These are phyloP conservation scores for Microctenopoma stevenorrisi DNA, from an alignment of 2,797 vertebrate species.

Conservation along the genomic window DNA sequence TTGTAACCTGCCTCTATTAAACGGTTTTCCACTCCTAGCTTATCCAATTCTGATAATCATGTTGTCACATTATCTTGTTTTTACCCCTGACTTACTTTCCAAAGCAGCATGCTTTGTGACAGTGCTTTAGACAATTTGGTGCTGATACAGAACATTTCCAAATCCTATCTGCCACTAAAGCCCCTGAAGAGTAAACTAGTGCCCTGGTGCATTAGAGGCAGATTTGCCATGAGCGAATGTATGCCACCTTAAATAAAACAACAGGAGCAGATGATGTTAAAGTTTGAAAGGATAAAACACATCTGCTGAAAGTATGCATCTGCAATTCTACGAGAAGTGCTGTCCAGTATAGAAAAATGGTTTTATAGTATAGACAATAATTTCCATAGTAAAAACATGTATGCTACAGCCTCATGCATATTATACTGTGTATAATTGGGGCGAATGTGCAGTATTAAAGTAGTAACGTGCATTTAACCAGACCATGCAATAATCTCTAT, in stretches of 20 bases:
- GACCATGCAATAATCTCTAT: background rate
- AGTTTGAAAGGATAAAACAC: slow-evolving; percentile 37
- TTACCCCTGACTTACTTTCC: slow-evolving; percentile 6
- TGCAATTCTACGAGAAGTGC: slow-evolving; percentile 12
- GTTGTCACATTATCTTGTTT: slow-evolving; percentile 1
- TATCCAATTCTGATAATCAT: slow-evolving; percentile 9
- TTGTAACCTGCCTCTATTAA: background rate
- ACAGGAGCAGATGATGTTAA: slow-evolving; percentile 33
- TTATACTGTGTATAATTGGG: background rate
- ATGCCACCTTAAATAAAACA: slow-evolving; percentile 38
- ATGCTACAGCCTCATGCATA: background rate
- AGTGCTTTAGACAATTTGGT: slow-evolving; percentile 15
- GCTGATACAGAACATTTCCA: slow-evolving; percentile 26
- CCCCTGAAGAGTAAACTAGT: slow-evolving; percentile 22
- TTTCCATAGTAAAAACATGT: background rate
- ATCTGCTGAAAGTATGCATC: slow-evolving; percentile 39
- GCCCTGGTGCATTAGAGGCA: slow-evolving; percentile 23
- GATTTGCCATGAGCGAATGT: slow-evolving; percentile 24
- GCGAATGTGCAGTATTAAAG: background rate
- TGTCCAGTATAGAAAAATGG: background rate
- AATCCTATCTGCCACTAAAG: slow-evolving; percentile 16
- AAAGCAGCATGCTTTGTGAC: slow-evolving; percentile 12
- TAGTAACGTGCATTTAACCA: background rate
- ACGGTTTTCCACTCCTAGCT: background rate
- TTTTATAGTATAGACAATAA: background rate